Evolutionary conservation across 1,140 invertebrate genomes (phyloP), one percentile per base, ranked within the genome.

Genomic region (Centruroides sculpturatus): DNA sequence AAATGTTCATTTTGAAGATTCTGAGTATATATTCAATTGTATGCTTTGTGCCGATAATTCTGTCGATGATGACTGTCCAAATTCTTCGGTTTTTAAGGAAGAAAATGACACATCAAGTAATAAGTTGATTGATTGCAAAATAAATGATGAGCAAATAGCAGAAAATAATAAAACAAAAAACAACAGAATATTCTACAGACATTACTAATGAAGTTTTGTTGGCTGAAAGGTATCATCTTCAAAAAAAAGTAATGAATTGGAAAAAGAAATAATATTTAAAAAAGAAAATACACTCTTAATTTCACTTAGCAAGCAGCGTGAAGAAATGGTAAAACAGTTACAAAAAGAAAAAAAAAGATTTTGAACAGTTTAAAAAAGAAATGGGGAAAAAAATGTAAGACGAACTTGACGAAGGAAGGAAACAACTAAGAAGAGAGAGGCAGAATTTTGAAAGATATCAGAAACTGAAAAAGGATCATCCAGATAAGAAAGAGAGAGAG

Each of bases 231-330:
- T 11, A 34, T 12, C 53, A 52, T 7, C 23, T 62, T 11, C n/a
- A 53, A 35, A 12, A 59, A 62, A 62, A 51, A 55, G 58, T 35
- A 50, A 55, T 35, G 53, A 62, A 36, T 36, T 62, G 9, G 57
- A 62, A 52, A 54, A 56, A n/a, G 61, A 62, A 55, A 62, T 62
- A 41, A 49, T 46, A 12, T 59, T 58, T 47, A 46, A 59, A 11
- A 51, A 51, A 51, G 57, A 54, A 4, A 61, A 61, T 61, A 35
- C 53, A 8, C 51, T 34, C 7, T 54, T 62, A 47, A 12, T 35
- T 11, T 1, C 41, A 8, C 8, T 41, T 1, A 41, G 41, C 8
- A 59, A 59, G 55, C 50, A 58, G 51, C 47, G 52, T 8, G 54
- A 62, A 41, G 57, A 59, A 36, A 34, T 56, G n/a, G 13, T 58